phyloP scores from a whole-genome alignment of 2,888 invertebrate genomes.

The Melangyna quadrimaculata region DNA sequence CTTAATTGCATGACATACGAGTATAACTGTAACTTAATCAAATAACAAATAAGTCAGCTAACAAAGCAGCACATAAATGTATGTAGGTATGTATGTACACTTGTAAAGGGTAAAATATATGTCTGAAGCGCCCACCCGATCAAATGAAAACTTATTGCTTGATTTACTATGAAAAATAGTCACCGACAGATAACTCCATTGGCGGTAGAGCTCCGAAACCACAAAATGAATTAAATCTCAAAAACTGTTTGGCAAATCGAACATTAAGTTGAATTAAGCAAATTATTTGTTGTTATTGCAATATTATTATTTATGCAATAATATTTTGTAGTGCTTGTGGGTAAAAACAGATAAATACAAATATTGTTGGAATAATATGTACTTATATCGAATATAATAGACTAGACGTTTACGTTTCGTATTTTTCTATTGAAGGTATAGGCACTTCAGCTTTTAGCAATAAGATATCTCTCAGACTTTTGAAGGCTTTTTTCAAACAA shows the following conservation, averaged over 20 bases:
- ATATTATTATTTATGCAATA: neutral
- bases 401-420: neutral
- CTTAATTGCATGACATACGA: constrained; percentile 67
- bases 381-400: neutral
- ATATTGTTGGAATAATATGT: no score
- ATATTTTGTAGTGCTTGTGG: neutral
- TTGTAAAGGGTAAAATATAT: constrained; percentile 3
- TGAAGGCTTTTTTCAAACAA: neutral
- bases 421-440: no score
- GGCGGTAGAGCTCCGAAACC: constrained; percentile 46
- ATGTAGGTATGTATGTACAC: no score
- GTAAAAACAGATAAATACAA: no score
- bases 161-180: constrained; percentile 59
- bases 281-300: neutral
- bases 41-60: constrained; percentile 45
- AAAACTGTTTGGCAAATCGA: constrained; percentile 45
- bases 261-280: constrained; percentile 1
- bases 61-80: constrained; percentile 43
- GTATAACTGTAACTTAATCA: constrained; percentile 60
- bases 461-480: neutral
- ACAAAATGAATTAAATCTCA: constrained; percentile 48
- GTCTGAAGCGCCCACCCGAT: constrained; percentile 22
- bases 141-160: constrained; percentile 53
- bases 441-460: no score
- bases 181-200: constrained; percentile 63